Conservation (phyloP, 2,113 vertebrate species). For the Cepphus grylle region DNA sequence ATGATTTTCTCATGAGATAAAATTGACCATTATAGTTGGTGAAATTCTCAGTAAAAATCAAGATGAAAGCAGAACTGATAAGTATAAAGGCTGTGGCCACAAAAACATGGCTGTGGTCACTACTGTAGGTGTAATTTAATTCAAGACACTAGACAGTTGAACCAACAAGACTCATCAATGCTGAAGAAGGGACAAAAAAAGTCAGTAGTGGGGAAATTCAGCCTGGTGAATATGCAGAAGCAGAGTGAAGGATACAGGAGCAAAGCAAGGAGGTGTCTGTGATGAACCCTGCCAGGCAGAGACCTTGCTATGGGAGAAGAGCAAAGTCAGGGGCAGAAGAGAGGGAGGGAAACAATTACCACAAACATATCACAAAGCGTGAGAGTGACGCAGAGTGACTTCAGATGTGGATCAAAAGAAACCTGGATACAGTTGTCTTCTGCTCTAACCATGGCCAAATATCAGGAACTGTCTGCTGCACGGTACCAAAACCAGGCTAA, state of each 20-base stretch:
- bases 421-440: too few relatives aligned
- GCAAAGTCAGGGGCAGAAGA: background rate
- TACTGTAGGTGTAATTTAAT: background rate
- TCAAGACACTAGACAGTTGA: background rate
- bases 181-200: background rate
- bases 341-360: accelerated
- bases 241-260: background rate
- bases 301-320: background rate
- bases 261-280: background rate
- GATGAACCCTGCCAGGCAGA: background rate
- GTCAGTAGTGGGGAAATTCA: background rate
- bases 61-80: background rate
- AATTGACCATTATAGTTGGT: background rate
- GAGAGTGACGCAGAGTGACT: accelerated
- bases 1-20: background rate
- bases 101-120: background rate
- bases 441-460: background rate
- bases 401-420: background rate
- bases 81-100: background rate
- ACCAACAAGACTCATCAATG: too few relatives aligned
- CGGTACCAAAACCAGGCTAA: background rate
- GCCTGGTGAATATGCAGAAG: background rate
- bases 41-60: background rate
- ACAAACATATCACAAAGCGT: accelerated
- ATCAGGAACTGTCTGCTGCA: background rate